phyloP scores from a whole-genome alignment of 2,888 invertebrate genomes.

The Diaphora mendica region DNA sequence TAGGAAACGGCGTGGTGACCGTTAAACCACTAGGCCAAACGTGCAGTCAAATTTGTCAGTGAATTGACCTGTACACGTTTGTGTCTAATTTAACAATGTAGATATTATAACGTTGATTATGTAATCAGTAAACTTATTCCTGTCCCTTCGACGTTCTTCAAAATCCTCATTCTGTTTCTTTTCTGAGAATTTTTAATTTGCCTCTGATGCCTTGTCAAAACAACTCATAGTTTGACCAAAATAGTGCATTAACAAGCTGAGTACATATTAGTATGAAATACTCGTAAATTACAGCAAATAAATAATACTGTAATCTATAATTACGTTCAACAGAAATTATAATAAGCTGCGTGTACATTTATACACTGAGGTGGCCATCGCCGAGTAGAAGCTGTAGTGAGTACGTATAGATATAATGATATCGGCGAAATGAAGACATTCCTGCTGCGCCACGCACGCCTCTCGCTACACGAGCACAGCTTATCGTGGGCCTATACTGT shows the following conservation, averaged over 20 bases:
- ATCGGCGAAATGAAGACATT: conserved; percentile 55
- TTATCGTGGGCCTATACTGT: background rate
- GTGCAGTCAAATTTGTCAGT: too few relatives aligned
- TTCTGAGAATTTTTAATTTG: too few relatives aligned
- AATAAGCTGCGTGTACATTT: background rate
- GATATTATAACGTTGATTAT: too few relatives aligned
- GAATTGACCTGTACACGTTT: too few relatives aligned
- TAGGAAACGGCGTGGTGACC: too few relatives aligned
- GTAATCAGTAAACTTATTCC: too few relatives aligned
- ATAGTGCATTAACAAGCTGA: background rate
- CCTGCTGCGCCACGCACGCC: conserved; percentile 28
- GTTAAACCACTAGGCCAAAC: too few relatives aligned
- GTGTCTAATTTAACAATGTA: too few relatives aligned
- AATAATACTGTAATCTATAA: background rate
- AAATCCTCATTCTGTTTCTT: too few relatives aligned
- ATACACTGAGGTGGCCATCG: background rate
- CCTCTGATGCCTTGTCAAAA: background rate
- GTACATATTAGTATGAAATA: background rate
- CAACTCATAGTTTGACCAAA: background rate
- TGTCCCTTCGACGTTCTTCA: too few relatives aligned
- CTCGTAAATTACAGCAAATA: background rate
- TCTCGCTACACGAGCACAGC: background rate
- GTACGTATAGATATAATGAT: conserved; percentile 34
- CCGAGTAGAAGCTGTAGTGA: background rate
- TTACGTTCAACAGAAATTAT: background rate